Evolutionary conservation across 2,888 invertebrate species (phyloP).

Genomic region (Euzophera pinguis): DNA sequence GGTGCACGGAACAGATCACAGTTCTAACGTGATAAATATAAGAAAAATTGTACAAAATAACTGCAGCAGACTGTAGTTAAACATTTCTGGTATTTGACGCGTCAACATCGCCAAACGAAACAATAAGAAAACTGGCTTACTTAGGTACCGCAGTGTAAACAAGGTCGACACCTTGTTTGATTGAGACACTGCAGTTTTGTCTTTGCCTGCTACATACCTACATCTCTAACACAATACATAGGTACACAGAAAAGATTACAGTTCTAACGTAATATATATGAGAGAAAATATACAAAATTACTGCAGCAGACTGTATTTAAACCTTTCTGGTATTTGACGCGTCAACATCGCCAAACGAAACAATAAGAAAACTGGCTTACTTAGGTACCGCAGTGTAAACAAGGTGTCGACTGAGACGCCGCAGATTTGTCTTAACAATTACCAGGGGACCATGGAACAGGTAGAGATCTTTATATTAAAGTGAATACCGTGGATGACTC

Average conservation of each 20-base stretch:
- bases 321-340: neutral
- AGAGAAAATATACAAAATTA: neutral
- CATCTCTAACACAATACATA: neutral
- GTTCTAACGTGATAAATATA: too few species aligned
- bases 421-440: neutral
- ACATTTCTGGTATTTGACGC: neutral
- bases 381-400: constrained; percentile 3
- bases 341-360: neutral
- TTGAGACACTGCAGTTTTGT: neutral
- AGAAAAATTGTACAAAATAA: neutral
- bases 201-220: too few species aligned
- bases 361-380: neutral
- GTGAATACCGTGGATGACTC: too few species aligned
- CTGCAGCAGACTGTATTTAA: neutral
- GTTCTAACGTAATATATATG: too few species aligned
- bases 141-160: constrained; percentile 3
- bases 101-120: neutral
- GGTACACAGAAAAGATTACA: too few species aligned
- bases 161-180: neutral
- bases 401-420: neutral
- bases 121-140: neutral
- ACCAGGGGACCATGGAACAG: neutral
- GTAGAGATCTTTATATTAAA: too few species aligned
- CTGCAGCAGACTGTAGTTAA: neutral
- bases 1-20: too few species aligned